A percentile compares a stretch with the other conserved stretches of the same genome.
phyloP scores from a whole-genome alignment of 2,113 vertebrate species.

The Oryzias curvinotus region DNA sequence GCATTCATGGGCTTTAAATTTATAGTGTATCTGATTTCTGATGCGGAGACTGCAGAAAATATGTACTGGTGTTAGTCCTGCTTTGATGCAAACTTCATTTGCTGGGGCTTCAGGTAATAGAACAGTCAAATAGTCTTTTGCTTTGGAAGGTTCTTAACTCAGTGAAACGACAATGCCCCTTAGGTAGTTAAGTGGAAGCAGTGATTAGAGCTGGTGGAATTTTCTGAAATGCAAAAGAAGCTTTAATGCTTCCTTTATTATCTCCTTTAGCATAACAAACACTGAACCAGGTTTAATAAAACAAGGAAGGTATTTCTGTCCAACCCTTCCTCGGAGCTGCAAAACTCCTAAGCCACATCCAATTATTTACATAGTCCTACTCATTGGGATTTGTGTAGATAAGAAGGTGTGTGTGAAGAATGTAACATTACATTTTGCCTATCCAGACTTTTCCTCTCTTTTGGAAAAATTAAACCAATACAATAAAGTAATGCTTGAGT shows the following conservation, averaged over 20 bases:
- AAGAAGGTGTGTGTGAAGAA: no score
- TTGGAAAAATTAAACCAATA: no score
- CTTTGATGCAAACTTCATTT: conserved; percentile 1
- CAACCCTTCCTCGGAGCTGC: not conserved
- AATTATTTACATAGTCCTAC: no score
- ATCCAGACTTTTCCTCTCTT: no score
- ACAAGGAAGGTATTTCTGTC: not conserved
- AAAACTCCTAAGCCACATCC: not conserved
- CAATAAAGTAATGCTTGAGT: no score
- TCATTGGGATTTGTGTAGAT: no score
- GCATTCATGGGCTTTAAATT: not conserved
- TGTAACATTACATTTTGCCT: no score
- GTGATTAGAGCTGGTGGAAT: not conserved
- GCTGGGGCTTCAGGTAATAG: not conserved
- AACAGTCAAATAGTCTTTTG: not conserved
- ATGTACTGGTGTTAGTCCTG: not conserved
- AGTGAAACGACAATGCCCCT: not conserved
- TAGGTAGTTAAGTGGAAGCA: not conserved
- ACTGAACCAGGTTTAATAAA: not conserved
- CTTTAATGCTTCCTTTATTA: not conserved
- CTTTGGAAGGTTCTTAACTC: not conserved
- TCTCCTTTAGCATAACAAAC: not conserved
- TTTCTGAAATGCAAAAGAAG: not conserved
- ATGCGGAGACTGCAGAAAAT: not conserved
- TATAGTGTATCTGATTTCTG: not conserved